Evolutionary conservation across 2,113 vertebrate genomes (phyloP), one percentile per base, ranked within the genome.

Genomic region (Dissostichus mawsoni): DNA sequence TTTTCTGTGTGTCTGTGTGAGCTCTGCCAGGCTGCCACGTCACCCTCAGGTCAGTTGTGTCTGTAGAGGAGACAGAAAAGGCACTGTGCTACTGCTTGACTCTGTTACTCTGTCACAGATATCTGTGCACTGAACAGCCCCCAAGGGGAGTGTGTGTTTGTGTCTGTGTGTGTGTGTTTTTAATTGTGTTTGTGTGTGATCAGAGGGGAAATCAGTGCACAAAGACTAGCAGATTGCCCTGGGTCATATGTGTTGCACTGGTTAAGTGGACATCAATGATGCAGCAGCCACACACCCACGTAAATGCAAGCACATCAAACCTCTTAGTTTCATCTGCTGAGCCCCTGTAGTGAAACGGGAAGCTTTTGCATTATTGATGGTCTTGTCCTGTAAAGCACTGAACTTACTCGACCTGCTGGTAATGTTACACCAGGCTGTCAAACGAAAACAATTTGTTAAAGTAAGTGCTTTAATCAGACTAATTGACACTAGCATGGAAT

Each of bases 201-300:
- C 59, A 55, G 59, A 44, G 68, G 57, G 33, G 25, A 82, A 92
- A 91, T 90, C 87, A 82, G 89, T 87, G 83, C 80, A 85, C 61
- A 82, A 78, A 63, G 66, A 78, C 71, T 55, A 74, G 64, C 76
- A 83, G 74, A 80, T 78, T 83, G 75, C 81, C 63, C 50, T 9
- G 0, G 81, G 90, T 87, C 82, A 78, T 47, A 71, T 86, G 80
- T 74, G 74, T 76, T 77, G 81, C 75, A 80, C 73, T 76, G 82
- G 78, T 85, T 86, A 92, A 92, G 84, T 90, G 87, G 85, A 83
- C 85, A 93, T 94, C 81, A 92, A 90, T 90, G 90, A 93, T 92
- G 87, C 91, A 92, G 73, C 69, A 85, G 84, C 69, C 33, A 69
- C 74, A 76, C 87, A 57, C 78, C 64, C 82, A 69, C 44, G 56